Percentiles rank a stretch among this genome's conserved stretches.
Conservation (phyloP, 1,140 invertebrate genomes). For the Penaeus japonicus region DNA sequence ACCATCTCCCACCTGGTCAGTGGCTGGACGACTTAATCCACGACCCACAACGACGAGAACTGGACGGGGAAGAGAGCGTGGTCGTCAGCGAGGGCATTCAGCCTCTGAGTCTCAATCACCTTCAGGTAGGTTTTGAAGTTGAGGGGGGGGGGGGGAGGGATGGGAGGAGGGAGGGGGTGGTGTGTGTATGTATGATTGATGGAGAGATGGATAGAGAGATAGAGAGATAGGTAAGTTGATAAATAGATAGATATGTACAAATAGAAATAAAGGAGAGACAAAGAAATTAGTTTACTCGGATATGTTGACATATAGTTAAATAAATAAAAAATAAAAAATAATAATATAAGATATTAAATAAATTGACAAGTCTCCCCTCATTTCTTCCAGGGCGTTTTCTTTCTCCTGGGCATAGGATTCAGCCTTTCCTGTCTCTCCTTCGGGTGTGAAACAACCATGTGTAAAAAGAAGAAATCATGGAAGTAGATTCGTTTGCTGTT, state of each 20-base stretch:
- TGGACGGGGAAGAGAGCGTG: not conserved
- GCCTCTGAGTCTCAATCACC: slow-evolving; percentile 29
- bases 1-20: not conserved
- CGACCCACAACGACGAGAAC: slow-evolving; percentile 24
- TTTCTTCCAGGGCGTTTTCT: slow-evolving; percentile 33
- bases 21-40: slow-evolving; percentile 35
- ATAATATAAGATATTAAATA: not conserved
- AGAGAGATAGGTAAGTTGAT: no score
- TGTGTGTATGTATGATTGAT: no score
- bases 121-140: not conserved
- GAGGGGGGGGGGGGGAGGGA: not conserved
- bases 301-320: not conserved
- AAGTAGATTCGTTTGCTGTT: not conserved
- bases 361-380: no score
- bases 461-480: not conserved
- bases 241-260: no score
- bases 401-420: slow-evolving; percentile 7
- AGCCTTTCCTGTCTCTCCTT: not conserved
- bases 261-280: no score
- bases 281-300: no score
- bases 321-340: not conserved
- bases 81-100: not conserved
- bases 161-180: no score
- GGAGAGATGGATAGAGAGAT: no score
- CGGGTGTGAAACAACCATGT: not conserved